Conservation (phyloP, 1,140 invertebrate species). For the Brachionus angularis region DNA sequence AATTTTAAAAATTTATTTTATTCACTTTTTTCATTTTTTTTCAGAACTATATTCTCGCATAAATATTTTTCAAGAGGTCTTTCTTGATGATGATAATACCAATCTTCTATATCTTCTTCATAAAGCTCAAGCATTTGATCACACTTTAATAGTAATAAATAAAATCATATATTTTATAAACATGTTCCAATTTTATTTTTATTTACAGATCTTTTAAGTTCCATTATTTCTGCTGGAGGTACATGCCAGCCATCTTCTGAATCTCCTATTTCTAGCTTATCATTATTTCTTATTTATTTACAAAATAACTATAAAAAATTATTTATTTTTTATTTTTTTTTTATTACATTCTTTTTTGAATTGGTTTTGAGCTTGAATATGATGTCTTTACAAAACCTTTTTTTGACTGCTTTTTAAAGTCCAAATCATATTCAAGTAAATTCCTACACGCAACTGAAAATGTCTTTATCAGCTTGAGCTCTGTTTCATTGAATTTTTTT, state of each 20-base stretch:
- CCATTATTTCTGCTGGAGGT: constrained; percentile 29
- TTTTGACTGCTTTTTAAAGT: constrained; percentile 16
- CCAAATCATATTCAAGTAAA: constrained; percentile 9
- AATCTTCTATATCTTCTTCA: constrained; percentile 38
- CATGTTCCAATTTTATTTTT: neutral
- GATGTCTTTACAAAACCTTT: too few relatives aligned
- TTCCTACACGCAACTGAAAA: neutral
- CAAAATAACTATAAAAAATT: too few relatives aligned
- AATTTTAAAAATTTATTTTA: too few relatives aligned
- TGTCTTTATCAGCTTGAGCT: neutral
- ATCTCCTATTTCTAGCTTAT: constrained; percentile 16
- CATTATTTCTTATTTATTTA: neutral
- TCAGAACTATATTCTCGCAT: constrained; percentile 3
- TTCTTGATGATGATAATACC: constrained; percentile 23
- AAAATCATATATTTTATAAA: neutral
- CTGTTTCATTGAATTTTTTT: constrained; percentile 6
- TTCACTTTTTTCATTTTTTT: constrained; percentile 4
- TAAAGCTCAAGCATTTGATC: constrained; percentile 17
- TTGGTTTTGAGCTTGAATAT: too few relatives aligned
- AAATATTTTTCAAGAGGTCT: neutral
- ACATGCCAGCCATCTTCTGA: constrained; percentile 18
- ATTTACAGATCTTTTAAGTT: constrained; percentile 1
- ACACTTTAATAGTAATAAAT: neutral
- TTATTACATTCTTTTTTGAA: constrained; percentile 12
- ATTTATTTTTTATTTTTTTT: constrained; percentile 7